A percentile compares a stretch with the other conserved stretches of the same genome.
These are phyloP conservation scores for Catocala nupta DNA, from an alignment of 2,888 invertebrate species.

Conservation along the genomic window DNA sequence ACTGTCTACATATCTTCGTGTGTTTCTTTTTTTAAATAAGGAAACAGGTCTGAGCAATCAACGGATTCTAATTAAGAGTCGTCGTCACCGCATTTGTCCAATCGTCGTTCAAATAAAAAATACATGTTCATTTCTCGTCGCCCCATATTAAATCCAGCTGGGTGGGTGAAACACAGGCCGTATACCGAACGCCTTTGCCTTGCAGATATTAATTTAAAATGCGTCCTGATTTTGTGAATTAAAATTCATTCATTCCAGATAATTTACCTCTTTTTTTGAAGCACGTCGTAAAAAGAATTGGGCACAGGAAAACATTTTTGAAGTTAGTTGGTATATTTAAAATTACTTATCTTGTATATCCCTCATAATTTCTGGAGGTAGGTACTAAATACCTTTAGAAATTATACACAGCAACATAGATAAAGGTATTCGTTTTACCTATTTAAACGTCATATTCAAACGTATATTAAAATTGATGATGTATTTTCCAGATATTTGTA, in stretches of 20 bases:
- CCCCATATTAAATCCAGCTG: conserved; percentile 3
- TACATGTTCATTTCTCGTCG: conserved; percentile 10
- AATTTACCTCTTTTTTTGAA: not conserved
- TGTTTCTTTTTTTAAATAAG: conserved; percentile 7
- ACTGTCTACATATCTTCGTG: too few species aligned
- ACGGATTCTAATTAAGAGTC: conserved; percentile 20
- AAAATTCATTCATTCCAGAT: not conserved
- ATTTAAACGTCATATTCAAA: too few species aligned
- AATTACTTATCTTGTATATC: too few species aligned
- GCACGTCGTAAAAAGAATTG: not conserved
- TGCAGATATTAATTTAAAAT: conserved; percentile 3
- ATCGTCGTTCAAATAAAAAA: conserved; percentile 13
- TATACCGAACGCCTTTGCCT: not conserved
- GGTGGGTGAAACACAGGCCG: not conserved
- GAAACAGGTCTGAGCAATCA: conserved; percentile 7
- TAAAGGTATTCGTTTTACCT: too few species aligned
- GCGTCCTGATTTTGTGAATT: conserved; percentile 10
- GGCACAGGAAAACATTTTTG: not conserved
- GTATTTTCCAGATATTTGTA: too few species aligned
- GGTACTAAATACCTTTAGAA: too few species aligned
- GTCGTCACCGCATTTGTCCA: conserved; percentile 13
- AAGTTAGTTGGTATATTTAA: too few species aligned
- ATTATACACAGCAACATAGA: too few species aligned
- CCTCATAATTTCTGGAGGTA: too few species aligned
- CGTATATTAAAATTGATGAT: too few species aligned